These are phyloP conservation scores for Carlito syrichta DNA, from an alignment of 2,113 vertebrate species.

Conservation along the genomic window DNA sequence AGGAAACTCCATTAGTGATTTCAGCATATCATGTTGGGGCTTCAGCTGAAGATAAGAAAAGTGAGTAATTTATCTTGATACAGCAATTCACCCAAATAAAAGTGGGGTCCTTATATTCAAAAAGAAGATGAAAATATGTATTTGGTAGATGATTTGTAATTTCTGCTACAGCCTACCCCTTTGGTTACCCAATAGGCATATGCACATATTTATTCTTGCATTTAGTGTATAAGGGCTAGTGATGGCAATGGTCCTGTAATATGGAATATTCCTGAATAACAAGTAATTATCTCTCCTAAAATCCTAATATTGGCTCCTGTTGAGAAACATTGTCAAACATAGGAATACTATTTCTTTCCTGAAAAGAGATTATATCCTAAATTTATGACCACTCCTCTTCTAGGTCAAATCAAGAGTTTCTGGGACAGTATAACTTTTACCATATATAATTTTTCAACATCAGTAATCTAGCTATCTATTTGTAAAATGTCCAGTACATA, in stretches of 20 bases:
- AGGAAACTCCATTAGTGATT: background rate
- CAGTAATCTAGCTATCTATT: background rate
- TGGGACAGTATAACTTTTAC: background rate
- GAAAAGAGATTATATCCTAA: background rate
- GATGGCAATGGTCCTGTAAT: background rate
- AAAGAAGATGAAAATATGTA: background rate
- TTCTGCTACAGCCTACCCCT: background rate
- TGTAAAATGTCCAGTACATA: background rate
- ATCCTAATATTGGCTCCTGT: background rate
- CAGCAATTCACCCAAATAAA: background rate
- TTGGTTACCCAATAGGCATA: background rate
- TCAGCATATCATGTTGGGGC: background rate
- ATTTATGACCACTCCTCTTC: background rate
- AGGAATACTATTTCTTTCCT: background rate
- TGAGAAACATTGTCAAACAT: background rate
- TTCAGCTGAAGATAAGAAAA: background rate
- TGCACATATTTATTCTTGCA: background rate
- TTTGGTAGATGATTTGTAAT: background rate
- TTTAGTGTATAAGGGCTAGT: background rate
- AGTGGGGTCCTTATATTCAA: background rate
- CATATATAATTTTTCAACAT: background rate
- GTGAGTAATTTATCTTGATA: background rate
- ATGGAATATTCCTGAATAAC: background rate
- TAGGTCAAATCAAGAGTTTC: background rate
- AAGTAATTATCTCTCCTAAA: background rate